Conservation (phyloP, 2,113 vertebrate genomes). For the Solenodon paradoxus region DNA sequence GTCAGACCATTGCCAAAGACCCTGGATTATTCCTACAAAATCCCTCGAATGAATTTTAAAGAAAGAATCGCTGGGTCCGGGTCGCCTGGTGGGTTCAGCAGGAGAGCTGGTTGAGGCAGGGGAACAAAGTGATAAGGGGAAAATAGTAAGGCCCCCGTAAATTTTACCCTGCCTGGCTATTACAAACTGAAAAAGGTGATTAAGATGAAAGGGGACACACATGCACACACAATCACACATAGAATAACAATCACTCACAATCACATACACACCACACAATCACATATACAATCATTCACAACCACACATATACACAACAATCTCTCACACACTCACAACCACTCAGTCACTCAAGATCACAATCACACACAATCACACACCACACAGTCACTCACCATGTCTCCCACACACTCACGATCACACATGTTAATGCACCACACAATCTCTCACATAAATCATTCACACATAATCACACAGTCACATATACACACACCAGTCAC, state of each 20-base stretch:
- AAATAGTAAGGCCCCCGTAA: background rate
- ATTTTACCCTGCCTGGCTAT: background rate
- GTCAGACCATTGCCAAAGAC: background rate
- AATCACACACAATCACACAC: background rate
- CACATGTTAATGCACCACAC: too few relatives aligned
- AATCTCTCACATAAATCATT: background rate
- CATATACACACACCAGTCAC: background rate
- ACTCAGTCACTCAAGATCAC: background rate
- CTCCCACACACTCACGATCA: fast-evolving
- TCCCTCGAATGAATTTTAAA: background rate
- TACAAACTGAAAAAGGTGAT: background rate
- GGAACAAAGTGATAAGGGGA: background rate
- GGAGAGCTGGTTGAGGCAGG: background rate
- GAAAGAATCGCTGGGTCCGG: background rate
- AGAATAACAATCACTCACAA: background rate
- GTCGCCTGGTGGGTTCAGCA: background rate
- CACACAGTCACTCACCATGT: background rate
- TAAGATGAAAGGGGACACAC: background rate
- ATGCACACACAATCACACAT: background rate
- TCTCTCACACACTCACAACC: background rate
- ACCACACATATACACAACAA: too few relatives aligned
- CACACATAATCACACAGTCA: background rate
- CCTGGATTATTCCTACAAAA: background rate
- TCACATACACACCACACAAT: background rate
- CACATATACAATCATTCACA: background rate